Conservation (phyloP, 2,888 invertebrate genomes). For the Aquatica leii region DNA sequence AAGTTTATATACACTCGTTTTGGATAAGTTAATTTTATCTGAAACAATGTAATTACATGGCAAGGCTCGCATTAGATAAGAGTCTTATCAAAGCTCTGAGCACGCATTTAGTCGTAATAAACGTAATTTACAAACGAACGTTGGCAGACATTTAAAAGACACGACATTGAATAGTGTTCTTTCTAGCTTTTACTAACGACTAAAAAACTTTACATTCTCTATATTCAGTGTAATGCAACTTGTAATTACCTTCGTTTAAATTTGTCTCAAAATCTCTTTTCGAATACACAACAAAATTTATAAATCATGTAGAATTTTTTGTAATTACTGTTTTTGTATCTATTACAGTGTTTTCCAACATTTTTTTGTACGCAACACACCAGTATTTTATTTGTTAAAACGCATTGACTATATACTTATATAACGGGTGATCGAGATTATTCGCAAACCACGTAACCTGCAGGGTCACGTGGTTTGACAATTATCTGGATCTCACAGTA, state of each 20-base stretch:
- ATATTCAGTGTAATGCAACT: constrained; percentile 13
- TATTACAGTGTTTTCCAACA: too few species aligned
- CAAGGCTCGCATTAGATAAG: constrained; percentile 52
- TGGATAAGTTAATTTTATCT: constrained; percentile 56
- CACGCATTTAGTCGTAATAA: constrained; percentile 56
- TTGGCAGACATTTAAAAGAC: constrained; percentile 49
- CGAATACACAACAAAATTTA: too few species aligned
- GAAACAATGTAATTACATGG: constrained; percentile 56
- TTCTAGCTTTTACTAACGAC: constrained; percentile 29
- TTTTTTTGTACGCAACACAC: too few species aligned
- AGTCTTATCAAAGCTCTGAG: constrained; percentile 54
- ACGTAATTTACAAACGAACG: constrained; percentile 56
- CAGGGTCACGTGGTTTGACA: too few species aligned
- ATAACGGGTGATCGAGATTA: too few species aligned
- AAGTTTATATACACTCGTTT: constrained; percentile 49
- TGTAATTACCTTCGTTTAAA: constrained; percentile 18
- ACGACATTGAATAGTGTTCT: constrained; percentile 44
- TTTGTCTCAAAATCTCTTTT: neutral
- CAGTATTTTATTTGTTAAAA: too few species aligned
- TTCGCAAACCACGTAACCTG: too few species aligned
- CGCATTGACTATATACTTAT: too few species aligned
- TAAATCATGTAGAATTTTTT: too few species aligned
- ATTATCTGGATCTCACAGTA: too few species aligned
- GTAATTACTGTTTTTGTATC: too few species aligned
- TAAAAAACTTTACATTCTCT: constrained; percentile 11